Base-by-base conservation (phyloP, 1,140 invertebrate genomes). In the Zaprionus nigranus region DNA sequence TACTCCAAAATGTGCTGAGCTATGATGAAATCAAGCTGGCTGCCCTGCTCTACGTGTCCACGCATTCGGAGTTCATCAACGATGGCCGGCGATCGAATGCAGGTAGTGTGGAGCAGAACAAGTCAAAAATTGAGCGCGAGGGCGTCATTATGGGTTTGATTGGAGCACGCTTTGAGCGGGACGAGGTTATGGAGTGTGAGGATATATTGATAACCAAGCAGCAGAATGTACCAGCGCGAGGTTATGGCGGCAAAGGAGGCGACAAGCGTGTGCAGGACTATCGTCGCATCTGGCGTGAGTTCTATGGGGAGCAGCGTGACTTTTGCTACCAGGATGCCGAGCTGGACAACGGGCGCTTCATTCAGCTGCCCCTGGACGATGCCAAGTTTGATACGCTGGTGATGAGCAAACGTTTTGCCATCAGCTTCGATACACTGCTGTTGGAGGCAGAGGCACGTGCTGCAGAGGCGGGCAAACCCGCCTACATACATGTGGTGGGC, bases 1-100 rank as follows among this genome's bases (percentile, higher is more conserved):
- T 76, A 5, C 49, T 92, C 0, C 6, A 54, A 38, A 53, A 85
- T 20, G 83, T 86, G 24, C 72, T 92, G 2, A 91, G 91, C 60
- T 92, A 92, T 64, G 88, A 92, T 43, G 91, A 92, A 59, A 80
- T 92, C 15, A 92, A 92, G 83, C 65, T 96, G 6, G 94, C 95
- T 0, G 94, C 95, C 0, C 92, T 95, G 82, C 92, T 96, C 28
- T 94, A 94, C 46, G 92, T 95, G 2, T 95, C 95, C 7, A 95
- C 94, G 1, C 93, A 94, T 65, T 94, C 94, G 2, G 94, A 94
- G 72, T 95, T 95, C 77, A 94, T 96, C 43, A 96, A 96, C 71
- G 92, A 95, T 71, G 95, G 95, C 0, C 80, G 92, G 3, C 92
- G 95, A 13, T 79, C 92, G 3, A 96, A 95, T 82, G 78, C 74